Conservation (phyloP, 2,888 invertebrate species). For the Poecilobothrus nobilitatus region DNA sequence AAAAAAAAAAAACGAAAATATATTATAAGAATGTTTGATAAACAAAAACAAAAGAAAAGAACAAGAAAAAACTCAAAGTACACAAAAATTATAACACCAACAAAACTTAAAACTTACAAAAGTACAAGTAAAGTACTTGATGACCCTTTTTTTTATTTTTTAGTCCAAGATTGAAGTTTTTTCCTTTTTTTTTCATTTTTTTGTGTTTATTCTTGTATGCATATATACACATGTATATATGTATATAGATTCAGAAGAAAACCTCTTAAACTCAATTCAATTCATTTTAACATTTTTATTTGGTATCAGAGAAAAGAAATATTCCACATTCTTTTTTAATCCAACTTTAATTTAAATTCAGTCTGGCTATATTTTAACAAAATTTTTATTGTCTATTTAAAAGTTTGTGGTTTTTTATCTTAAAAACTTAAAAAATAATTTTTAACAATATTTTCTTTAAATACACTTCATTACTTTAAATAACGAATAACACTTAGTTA, state of each 20-base stretch:
- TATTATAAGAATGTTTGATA: neutral
- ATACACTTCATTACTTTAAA: too few species aligned
- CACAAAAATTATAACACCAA: neutral
- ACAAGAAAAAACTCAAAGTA: neutral
- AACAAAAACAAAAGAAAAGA: neutral
- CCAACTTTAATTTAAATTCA: too few species aligned
- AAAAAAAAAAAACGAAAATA: neutral
- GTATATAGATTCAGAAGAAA: neutral
- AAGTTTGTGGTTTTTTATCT: too few species aligned
- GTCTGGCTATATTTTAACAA: too few species aligned
- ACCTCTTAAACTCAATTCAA: neutral
- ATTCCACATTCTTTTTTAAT: too few species aligned
- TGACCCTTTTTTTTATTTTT: neutral
- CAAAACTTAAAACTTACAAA: neutral
- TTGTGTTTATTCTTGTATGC: too few species aligned
- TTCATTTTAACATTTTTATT: neutral
- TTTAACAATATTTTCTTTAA: too few species aligned
- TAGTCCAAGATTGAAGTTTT: neutral
- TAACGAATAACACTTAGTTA: too few species aligned
- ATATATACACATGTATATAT: too few species aligned
- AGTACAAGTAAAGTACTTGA: constrained; percentile 1
- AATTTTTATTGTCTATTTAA: too few species aligned
- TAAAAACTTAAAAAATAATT: too few species aligned
- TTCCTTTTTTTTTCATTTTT: neutral
- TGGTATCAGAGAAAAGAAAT: too few species aligned